Evolutionary conservation across 2,888 invertebrate genomes (phyloP).

Genomic region (Nineta flava): DNA sequence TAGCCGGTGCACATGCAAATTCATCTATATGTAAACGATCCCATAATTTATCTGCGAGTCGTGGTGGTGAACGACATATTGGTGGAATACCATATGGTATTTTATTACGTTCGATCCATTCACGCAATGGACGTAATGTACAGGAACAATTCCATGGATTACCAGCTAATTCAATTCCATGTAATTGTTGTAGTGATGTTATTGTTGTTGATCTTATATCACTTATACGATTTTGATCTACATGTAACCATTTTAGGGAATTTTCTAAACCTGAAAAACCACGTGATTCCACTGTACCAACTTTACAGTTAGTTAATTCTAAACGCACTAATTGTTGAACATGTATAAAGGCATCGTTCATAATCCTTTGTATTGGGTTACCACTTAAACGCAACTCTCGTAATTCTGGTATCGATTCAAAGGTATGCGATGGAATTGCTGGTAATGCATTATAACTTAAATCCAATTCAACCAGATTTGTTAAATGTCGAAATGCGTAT

Average conservation of each 20-base stretch:
- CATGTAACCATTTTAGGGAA: slow-evolving; percentile 57
- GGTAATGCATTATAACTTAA: slow-evolving; percentile 54
- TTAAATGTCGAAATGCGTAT: slow-evolving; percentile 59
- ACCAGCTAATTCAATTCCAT: slow-evolving; percentile 58
- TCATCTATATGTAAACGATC: slow-evolving; percentile 62
- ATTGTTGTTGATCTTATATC: slow-evolving; percentile 44
- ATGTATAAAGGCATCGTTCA: slow-evolving; percentile 48
- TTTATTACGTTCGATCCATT: slow-evolving; percentile 66
- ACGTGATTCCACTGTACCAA: slow-evolving; percentile 47
- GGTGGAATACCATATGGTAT: slow-evolving; percentile 59
- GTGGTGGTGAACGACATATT: slow-evolving; percentile 46
- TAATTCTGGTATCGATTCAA: slow-evolving; percentile 55
- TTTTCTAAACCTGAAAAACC: slow-evolving; percentile 58
- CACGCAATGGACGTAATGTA: slow-evolving; percentile 50
- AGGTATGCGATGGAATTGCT: slow-evolving; percentile 53
- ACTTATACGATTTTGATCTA: slow-evolving; percentile 57
- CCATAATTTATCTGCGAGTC: slow-evolving; percentile 52
- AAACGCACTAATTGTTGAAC: slow-evolving; percentile 53
- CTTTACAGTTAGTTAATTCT: slow-evolving; percentile 56
- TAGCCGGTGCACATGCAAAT: slow-evolving; percentile 62
- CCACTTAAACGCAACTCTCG: slow-evolving; percentile 57
- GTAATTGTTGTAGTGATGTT: slow-evolving; percentile 48
- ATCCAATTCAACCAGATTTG: slow-evolving; percentile 68
- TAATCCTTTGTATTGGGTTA: slow-evolving; percentile 56
- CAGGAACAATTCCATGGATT: slow-evolving; percentile 79